Conservation (phyloP, 1,140 invertebrate species). For the Drosophila rufa region DNA sequence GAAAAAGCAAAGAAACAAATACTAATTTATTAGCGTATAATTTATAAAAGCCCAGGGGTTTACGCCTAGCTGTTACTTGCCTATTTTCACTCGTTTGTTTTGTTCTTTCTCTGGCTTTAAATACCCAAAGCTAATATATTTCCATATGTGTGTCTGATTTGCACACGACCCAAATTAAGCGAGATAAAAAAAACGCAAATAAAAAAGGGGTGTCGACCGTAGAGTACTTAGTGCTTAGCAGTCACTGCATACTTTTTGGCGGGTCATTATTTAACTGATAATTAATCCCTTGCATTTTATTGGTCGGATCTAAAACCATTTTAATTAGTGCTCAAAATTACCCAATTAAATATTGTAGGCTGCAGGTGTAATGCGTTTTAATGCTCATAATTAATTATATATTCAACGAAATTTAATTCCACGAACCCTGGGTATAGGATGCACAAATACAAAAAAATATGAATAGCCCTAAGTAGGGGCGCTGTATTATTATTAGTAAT, state of each 20-base stretch:
- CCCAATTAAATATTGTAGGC: not conserved
- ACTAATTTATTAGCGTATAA: conserved; percentile 65
- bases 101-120: conserved; percentile 19
- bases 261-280: not conserved
- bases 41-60: conserved; percentile 68
- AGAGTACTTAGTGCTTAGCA: not conserved
- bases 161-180: conserved; percentile 51
- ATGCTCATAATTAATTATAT: too few relatives aligned
- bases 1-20: conserved; percentile 38
- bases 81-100: conserved; percentile 19
- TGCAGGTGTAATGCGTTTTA: not conserved
- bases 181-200: conserved; percentile 20
- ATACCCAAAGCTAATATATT: conserved; percentile 34
- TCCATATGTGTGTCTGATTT: conserved; percentile 34
- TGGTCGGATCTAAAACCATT: not conserved
- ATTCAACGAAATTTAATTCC: too few relatives aligned
- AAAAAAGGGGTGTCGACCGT: not conserved
- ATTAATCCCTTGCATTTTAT: too few relatives aligned
- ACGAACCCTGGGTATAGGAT: not conserved
- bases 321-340: too few relatives aligned
- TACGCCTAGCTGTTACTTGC: conserved; percentile 42
- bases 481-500: conserved; percentile 36
- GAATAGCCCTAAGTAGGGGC: conserved; percentile 16
- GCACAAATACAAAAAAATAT: conserved; percentile 9
- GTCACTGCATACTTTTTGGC: not conserved